phyloP scores from a whole-genome alignment of 2,888 invertebrate genomes.

The Drosophila planitibia region DNA sequence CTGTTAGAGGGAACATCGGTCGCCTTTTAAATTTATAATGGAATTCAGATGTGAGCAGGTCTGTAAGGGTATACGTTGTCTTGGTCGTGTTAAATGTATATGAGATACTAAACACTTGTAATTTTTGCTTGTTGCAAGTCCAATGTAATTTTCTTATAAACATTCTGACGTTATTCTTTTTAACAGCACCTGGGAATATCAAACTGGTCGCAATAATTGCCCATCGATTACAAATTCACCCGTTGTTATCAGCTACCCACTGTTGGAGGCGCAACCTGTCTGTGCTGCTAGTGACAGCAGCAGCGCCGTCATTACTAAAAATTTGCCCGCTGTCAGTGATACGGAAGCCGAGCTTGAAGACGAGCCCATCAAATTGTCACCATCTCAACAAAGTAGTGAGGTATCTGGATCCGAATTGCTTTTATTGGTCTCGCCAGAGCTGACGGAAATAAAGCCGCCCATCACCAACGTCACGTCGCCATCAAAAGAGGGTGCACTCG shows the following conservation, averaged over 20 bases:
- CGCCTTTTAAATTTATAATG: not conserved
- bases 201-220: slow-evolving; percentile 4
- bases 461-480: slow-evolving; percentile 62
- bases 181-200: slow-evolving; percentile 1
- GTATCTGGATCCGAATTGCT: not conserved
- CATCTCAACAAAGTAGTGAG: not conserved
- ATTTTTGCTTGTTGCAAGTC: not conserved
- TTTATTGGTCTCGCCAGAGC: not conserved
- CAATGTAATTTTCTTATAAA: not conserved
- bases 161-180: not conserved
- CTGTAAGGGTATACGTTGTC: not conserved
- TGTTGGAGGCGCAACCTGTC: slow-evolving; percentile 42
- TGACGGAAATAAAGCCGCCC: slow-evolving; percentile 40
- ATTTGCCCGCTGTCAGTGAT: slow-evolving; percentile 36
- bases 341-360: slow-evolving; percentile 37
- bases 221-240: slow-evolving; percentile 72
- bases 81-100: not conserved
- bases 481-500: slow-evolving; percentile 23
- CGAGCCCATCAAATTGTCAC: not conserved
- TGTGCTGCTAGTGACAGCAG: slow-evolving; percentile 17
- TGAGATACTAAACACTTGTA: not conserved
- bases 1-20: not conserved
- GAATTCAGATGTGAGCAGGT: not conserved
- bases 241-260: slow-evolving; percentile 56
- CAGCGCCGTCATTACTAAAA: slow-evolving; percentile 40